Conservation (phyloP, 2,888 invertebrate genomes). For the Lymantria monacha region DNA sequence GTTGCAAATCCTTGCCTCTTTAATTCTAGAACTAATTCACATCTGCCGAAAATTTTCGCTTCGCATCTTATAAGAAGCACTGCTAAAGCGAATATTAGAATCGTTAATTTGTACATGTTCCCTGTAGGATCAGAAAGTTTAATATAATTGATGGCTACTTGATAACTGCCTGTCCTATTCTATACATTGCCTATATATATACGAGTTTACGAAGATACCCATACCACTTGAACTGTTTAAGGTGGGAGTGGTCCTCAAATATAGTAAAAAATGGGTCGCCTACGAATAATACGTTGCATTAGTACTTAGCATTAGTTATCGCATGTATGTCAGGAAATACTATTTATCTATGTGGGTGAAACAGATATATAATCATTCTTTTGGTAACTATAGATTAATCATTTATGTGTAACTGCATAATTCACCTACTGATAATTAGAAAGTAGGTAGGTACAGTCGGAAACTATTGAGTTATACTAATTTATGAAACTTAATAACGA, state of each 20-base stretch:
- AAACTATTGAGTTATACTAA: too few species aligned
- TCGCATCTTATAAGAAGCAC: conserved; percentile 11
- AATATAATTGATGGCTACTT: background rate
- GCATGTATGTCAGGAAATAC: background rate
- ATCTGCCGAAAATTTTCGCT: conserved; percentile 36
- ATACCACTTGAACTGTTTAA: too few species aligned
- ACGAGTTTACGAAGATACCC: too few species aligned
- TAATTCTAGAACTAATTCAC: conserved; percentile 42
- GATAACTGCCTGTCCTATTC: background rate
- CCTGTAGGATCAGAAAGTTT: background rate
- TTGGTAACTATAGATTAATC: background rate
- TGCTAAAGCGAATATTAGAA: conserved; percentile 1
- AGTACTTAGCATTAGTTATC: too few species aligned
- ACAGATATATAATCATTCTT: background rate
- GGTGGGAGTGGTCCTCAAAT: too few species aligned
- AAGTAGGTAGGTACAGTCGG: too few species aligned
- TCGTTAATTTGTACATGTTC: conserved; percentile 1
- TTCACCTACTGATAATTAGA: too few species aligned
- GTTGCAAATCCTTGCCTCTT: conserved; percentile 46
- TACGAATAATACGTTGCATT: too few species aligned
- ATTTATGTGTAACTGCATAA: background rate
- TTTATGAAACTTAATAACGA: too few species aligned
- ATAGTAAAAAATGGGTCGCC: too few species aligned
- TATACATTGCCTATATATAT: background rate
- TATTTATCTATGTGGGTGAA: background rate